phyloP scores from a whole-genome alignment of 2,888 invertebrate genomes.

The Tenodera sinensis region DNA sequence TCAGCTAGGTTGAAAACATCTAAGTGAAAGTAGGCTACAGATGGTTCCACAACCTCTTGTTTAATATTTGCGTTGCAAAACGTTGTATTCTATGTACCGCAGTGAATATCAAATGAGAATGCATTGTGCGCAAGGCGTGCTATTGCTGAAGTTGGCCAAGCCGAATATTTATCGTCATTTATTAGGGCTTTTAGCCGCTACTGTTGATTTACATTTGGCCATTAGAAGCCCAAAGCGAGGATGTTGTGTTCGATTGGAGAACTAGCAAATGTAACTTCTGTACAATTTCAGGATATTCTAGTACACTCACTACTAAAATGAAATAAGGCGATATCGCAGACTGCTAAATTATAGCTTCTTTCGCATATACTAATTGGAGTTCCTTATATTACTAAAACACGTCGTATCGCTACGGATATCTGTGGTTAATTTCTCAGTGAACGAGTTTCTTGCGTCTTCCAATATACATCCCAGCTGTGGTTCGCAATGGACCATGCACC shows the following conservation, averaged over 20 bases:
- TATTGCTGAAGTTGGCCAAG: background rate
- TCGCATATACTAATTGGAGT: too few relatives aligned
- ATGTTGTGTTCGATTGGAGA: background rate
- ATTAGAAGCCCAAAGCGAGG: background rate
- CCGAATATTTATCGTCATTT: background rate
- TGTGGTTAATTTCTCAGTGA: too few relatives aligned
- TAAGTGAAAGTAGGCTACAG: background rate
- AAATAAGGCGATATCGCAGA: background rate
- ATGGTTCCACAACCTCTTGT: background rate
- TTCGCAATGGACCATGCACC: too few relatives aligned
- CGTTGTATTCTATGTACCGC: background rate
- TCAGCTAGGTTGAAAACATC: too few relatives aligned
- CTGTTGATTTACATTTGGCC: background rate
- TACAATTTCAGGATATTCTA: background rate
- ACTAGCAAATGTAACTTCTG: background rate
- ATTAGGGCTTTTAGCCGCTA: background rate
- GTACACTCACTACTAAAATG: background rate
- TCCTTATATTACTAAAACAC: too few relatives aligned
- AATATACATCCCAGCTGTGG: too few relatives aligned
- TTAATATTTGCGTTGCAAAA: background rate
- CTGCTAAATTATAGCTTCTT: too few relatives aligned
- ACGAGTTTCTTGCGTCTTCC: too few relatives aligned
- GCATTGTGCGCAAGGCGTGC: background rate
- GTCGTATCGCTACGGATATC: too few relatives aligned
- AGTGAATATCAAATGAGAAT: background rate